A percentile compares a stretch with the other conserved stretches of the same genome.
phyloP scores from a whole-genome alignment of 2,888 invertebrate species.

The Dolomedes plantarius region DNA sequence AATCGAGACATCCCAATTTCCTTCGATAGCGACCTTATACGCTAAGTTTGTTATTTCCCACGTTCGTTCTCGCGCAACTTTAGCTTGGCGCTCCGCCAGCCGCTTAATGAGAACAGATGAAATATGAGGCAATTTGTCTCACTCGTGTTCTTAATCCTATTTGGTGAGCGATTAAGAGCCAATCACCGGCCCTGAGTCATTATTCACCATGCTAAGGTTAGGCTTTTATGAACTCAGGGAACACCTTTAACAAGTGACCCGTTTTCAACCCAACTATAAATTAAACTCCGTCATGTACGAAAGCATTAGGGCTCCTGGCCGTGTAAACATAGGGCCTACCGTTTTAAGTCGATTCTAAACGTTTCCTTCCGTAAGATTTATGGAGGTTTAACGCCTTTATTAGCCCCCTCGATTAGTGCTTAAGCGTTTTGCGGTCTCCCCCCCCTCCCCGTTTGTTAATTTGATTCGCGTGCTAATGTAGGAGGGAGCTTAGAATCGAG shows the following conservation, averaged over 20 bases:
- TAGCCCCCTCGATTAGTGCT: constrained; percentile 47
- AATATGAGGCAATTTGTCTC: constrained; percentile 71
- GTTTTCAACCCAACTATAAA: constrained; percentile 67
- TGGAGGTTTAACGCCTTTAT: constrained; percentile 66
- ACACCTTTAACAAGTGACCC: constrained; percentile 64
- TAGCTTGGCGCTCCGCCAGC: constrained; percentile 36
- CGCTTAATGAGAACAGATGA: constrained; percentile 68
- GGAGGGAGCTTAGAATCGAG: constrained; percentile 20
- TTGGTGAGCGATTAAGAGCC: constrained; percentile 69
- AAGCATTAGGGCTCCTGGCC: constrained; percentile 33
- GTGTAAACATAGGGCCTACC: constrained; percentile 47
- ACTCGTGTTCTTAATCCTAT: constrained; percentile 65
- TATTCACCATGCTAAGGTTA: constrained; percentile 60
- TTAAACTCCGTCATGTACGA: constrained; percentile 57
- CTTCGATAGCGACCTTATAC: too few relatives aligned
- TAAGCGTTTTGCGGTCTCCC: constrained; percentile 48
- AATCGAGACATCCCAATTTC: too few relatives aligned
- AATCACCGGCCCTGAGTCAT: constrained; percentile 57
- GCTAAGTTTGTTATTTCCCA: neutral
- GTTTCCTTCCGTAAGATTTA: constrained; percentile 67
- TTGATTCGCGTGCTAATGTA: constrained; percentile 50
- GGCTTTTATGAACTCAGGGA: constrained; percentile 60
- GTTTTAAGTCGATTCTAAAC: constrained; percentile 66
- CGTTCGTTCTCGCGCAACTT: neutral
- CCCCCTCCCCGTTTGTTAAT: constrained; percentile 28